Base-by-base conservation (phyloP, 37 sponge, comb jelly and placozoan genomes). In the Ianthella basta region DNA sequence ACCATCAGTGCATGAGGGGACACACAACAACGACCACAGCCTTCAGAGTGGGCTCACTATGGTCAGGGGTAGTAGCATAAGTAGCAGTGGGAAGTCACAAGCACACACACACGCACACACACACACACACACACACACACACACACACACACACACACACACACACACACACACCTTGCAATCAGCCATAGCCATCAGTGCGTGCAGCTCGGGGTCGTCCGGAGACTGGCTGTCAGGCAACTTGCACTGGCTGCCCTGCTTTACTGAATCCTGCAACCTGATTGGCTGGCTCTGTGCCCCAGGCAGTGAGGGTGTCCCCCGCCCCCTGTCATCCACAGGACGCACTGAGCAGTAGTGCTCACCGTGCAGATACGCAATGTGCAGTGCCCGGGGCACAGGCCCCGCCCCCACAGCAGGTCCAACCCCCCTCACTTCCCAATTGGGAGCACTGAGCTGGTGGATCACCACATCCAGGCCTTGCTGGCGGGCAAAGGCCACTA, bases 291-390 rank as follows among this genome's bases (percentile, higher is more conserved):
- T 44, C n/a, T 39, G 44, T 19, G 78, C 41, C 54, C 37, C 16
- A 0, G 53, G 16, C 21, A 75, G 25, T 12, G 54, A 44, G 24
- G 38, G 41, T 29, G 24, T n/a, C 5, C 54, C n/a, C 25, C 25
- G 38, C 53, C 38, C 38, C 38, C 12, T n/a, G 15, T 39, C 78
- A 39, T 24, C 78, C 60, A 79, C 39, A 12, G 86, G 82, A 34
- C 60, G 56, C 29, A 93, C 91, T 5, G 94, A 93, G 60, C 89
- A 93, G 65, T 93, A 93, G 70, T 93, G 94, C 41, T 93, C 94
- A 10, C 86, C 88, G 35, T 90, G 81, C 27, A 88, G 91, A 64
- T 93, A 93, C 0, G 94, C 91, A 64, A 93, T 81, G 83, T 93
- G 94, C 1, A 90, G 79, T 33, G 83, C 81, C 29, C 50, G 35